Evolutionary conservation across 2,797 vertebrate genomes (phyloP).

Genomic region (Neostethus bicornis): DNA sequence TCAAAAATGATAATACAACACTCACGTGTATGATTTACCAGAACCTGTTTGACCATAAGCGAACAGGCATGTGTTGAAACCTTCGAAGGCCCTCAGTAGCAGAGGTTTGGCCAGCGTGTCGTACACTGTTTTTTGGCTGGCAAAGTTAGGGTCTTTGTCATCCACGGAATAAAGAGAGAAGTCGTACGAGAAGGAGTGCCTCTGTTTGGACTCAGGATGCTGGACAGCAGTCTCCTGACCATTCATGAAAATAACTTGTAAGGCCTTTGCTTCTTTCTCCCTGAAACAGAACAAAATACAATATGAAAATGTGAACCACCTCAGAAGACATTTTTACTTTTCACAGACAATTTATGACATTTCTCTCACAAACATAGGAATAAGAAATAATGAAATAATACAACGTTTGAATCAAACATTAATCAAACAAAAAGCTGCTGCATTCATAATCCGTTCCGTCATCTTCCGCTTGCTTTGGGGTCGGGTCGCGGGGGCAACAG

Average conservation of each 20-base stretch:
- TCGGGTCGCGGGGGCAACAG: too few relatives aligned
- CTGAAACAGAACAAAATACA: constrained; percentile 61
- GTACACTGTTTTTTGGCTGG: constrained; percentile 86
- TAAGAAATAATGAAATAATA: too few relatives aligned
- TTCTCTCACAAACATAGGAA: too few relatives aligned
- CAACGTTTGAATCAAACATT: too few relatives aligned
- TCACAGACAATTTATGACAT: too few relatives aligned
- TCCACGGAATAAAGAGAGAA: constrained; percentile 92
- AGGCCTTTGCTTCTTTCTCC: constrained; percentile 82
- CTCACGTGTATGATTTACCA: constrained; percentile 98
- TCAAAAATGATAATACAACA: background rate
- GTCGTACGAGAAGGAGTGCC: constrained; percentile 86
- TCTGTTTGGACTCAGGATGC: constrained; percentile 86
- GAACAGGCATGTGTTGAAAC: constrained; percentile 94
- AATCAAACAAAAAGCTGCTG: too few relatives aligned
- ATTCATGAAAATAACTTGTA: constrained; percentile 85
- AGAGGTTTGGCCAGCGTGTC: constrained; percentile 86
- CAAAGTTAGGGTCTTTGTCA: constrained; percentile 76
- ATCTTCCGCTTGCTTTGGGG: too few relatives aligned
- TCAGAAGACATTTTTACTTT: too few relatives aligned
- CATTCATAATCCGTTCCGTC: too few relatives aligned
- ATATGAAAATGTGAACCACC: constrained; percentile 1
- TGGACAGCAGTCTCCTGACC: constrained; percentile 84
- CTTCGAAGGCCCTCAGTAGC: constrained; percentile 89
- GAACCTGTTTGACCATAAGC: constrained; percentile 97